Evolutionary conservation across 2,113 vertebrate species (phyloP).

Genomic region (Tricholaema leucomelas): DNA sequence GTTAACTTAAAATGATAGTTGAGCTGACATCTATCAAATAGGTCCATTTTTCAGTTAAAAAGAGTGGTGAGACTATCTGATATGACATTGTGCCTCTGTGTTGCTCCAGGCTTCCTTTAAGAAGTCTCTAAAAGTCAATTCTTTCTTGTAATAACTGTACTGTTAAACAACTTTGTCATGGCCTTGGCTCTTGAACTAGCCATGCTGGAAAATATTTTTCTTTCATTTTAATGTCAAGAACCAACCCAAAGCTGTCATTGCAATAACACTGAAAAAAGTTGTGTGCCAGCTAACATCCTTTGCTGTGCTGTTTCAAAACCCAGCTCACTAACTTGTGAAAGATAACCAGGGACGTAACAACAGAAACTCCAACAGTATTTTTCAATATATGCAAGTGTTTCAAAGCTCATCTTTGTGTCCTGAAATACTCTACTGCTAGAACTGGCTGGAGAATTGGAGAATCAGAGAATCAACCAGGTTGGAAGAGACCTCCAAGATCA

Average conservation of each 20-base stretch:
- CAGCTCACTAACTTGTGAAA: not conserved
- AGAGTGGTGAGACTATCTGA: not conserved
- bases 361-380: not conserved
- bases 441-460: not conserved
- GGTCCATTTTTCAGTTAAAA: slow-evolving; percentile 20
- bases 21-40: not conserved
- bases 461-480: no score
- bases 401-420: not conserved
- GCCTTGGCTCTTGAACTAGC: not conserved
- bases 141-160: not conserved
- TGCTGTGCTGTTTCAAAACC: not conserved
- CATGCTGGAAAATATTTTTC: slow-evolving; percentile 51
- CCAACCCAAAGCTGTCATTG: not conserved
- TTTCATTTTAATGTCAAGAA: slow-evolving; percentile 25
- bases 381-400: not conserved
- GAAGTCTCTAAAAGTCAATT: not conserved
- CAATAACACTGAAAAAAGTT: slow-evolving; percentile 14
- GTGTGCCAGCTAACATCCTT: not conserved
- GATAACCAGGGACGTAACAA: not conserved
- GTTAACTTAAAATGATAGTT: slow-evolving; percentile 13
- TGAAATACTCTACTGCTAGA: not conserved
- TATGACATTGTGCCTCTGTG: slow-evolving; percentile 8
- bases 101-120: not conserved
- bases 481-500: no score
- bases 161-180: slow-evolving; percentile 29